Base-by-base conservation (phyloP, 2,113 vertebrate genomes). In the Caranx ignobilis region DNA sequence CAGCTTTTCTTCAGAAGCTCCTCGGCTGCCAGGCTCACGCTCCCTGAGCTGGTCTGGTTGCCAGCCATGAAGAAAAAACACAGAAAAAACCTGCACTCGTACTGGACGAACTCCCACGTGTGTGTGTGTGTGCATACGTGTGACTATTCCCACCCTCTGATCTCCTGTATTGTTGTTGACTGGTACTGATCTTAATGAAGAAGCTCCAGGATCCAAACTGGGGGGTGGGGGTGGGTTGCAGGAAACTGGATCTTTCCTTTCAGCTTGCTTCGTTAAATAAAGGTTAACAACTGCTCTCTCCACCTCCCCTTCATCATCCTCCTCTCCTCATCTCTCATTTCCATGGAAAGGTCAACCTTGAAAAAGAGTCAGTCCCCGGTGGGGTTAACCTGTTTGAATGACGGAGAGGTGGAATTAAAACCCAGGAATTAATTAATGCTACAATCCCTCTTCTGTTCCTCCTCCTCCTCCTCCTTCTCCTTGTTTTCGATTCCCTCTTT, bases 41-140 rank as follows among this genome's bases (percentile, higher is more conserved):
- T 9, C 37, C 56, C 71, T n/a, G 55, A 67, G 74, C 73, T 9
- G 16, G 26, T 48, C 21, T 13, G 10, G 35, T 41, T 75, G 80
- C 80, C 65, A 86, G 48, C 39, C 41, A 47, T 75, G 61, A 71
- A n/a, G 26, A 61, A 50, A 35, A 66, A 11, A 26, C 26, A 26
- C 26, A 26, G 26, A 1, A 26, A 26, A 26, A 26, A 26, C 26
- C 26, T 54, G 57, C 70, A 19, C 35, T 71, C 61, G 5, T 7
- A 26, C 69, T 71, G 70, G 81, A 68, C 41, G 26, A 21, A 66
- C 56, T 21, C 79, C 71, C 59, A 81, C 6, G 70, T 87, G 70
- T 87, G 63, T 59, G 68, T 73, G 66, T 54, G 34, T 62, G 61
- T 82, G 63, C 75, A 84, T 84, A 79, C 84, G 78, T 70, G 59